Percentiles rank a stretch among this genome's conserved stretches.
Conservation (phyloP, 2,797 vertebrate genomes). For the Lemur catta region DNA sequence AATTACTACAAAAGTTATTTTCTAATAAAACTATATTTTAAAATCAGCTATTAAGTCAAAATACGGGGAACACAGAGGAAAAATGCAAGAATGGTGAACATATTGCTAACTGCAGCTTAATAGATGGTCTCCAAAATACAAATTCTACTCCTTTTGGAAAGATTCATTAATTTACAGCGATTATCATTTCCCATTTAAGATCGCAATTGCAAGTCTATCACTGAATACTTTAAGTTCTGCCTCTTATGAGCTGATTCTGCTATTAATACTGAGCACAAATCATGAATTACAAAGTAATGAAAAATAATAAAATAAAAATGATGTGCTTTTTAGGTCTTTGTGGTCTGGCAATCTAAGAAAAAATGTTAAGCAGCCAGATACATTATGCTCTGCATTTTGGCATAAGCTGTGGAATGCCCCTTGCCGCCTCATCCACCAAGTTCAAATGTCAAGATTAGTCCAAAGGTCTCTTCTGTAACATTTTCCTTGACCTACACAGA, state of each 20-base stretch:
- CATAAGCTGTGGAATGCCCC: neutral
- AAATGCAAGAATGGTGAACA: neutral
- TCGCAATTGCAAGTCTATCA: neutral
- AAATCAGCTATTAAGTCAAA: conserved; percentile 1
- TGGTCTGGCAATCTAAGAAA: neutral
- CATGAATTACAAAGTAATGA: neutral
- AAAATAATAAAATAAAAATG: conserved; percentile 16
- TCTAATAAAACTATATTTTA: neutral
- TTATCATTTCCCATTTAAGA: neutral
- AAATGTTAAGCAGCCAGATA: neutral
- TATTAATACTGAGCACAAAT: neutral
- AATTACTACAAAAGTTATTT: neutral
- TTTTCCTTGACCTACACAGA: neutral
- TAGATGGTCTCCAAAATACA: neutral
- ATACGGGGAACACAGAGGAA: neutral
- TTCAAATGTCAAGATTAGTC: neutral
- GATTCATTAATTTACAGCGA: neutral
- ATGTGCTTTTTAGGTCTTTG: neutral
- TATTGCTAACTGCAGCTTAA: neutral
- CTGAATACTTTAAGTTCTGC: neutral
- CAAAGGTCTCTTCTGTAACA: neutral
- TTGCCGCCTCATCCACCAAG: neutral
- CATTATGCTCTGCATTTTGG: neutral
- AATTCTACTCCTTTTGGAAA: neutral
- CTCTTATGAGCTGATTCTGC: neutral